Base-by-base conservation (phyloP, 2,888 invertebrate species). In the Diogma glabrata region DNA sequence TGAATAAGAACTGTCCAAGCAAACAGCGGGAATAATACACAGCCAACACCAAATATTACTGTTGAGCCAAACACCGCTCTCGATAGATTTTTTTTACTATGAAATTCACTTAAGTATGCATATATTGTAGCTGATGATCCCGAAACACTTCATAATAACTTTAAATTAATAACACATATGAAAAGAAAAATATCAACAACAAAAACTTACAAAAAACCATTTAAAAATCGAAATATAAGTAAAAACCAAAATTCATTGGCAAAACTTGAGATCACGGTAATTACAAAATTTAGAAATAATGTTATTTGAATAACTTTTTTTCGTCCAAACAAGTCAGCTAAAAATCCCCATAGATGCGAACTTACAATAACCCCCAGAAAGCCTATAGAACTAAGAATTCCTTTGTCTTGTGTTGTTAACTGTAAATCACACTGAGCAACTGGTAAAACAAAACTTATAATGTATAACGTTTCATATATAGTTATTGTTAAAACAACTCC, bases 291-390 rank as follows among this genome's bases (percentile, higher is more conserved):
- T 5, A 68, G 55, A 8, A 72, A 52, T 50, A 77, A 61, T 17
- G 75, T 70, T 14, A 72, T 64, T n/a, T 74, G 60, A 22, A 75
- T 66, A 2, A 71, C 67, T 46, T 65, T 69, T 57, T 70, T 66
- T 51, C 75, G 60, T 9, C 78, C 78, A 52, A 63, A 67, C 5
- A 73, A 73, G 56, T 77, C 77, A 0, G 75, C 76, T 33, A 76
- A 57, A 57, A 72, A 74, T 8, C 78, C 78, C 76, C 76, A 77
- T 43, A 76, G 59, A 61, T 75, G 73, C 2, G 76, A 76, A 47
- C 74, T 73, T 4, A 70, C 60, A 33, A 77, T 72, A 58, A 75
- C 74, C 58, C 72, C 72, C 26, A 66, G 61, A 60, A 70, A 67
- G 5, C 68, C 66, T 22, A 66, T 63, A 14, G 69, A 69, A 53